Percentiles rank a stretch among this genome's conserved stretches.
Conservation (phyloP, 2,888 invertebrate species). For the Tachina fera region DNA sequence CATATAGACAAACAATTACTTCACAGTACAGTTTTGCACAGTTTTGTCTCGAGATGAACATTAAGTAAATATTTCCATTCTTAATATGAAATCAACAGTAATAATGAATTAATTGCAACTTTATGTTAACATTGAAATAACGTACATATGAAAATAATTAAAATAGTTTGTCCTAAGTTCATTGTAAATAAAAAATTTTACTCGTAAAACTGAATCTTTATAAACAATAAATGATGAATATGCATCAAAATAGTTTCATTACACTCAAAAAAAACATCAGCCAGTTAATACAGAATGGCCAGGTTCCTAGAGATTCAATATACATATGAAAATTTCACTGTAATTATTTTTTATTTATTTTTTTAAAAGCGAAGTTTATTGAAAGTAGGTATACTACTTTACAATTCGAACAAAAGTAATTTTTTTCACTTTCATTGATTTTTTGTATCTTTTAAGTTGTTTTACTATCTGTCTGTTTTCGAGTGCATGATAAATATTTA, state of each 20-base stretch:
- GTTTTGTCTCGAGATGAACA: constrained; percentile 1
- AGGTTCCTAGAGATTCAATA: too few species aligned
- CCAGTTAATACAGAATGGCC: not conserved
- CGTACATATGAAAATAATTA: constrained; percentile 44
- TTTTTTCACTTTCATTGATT: too few species aligned
- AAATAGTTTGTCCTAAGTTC: constrained; percentile 57
- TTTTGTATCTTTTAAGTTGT: too few species aligned
- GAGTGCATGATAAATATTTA: constrained; percentile 23
- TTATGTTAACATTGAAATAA: constrained; percentile 30
- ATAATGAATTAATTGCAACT: constrained; percentile 20
- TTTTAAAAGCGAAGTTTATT: too few species aligned
- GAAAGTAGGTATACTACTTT: too few species aligned
- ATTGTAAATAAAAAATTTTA: constrained; percentile 28
- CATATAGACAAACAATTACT: not conserved
- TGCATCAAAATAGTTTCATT: not conserved
- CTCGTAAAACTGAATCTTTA: constrained; percentile 3
- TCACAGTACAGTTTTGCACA: not conserved
- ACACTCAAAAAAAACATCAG: not conserved
- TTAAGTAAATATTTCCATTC: not conserved
- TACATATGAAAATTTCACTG: too few species aligned
- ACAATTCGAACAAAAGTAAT: too few species aligned
- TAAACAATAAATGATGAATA: constrained; percentile 22
- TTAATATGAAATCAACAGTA: not conserved
- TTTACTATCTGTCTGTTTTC: not conserved
- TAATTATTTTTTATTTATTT: too few species aligned